Conservation (phyloP, 2,113 vertebrate genomes). For the Morone saxatilis region DNA sequence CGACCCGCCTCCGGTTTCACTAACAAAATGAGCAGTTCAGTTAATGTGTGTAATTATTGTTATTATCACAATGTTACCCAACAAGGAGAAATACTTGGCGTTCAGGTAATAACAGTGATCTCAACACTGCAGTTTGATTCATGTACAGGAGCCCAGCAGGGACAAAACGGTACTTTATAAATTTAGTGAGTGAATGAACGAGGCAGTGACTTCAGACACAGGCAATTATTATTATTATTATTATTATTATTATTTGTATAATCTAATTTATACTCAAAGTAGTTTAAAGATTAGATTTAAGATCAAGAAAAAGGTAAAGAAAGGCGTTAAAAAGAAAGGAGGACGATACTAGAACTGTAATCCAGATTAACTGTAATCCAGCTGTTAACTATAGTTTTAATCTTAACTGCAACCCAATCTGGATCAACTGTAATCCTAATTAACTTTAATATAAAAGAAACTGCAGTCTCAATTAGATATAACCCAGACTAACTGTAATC, state of each 20-base stretch:
- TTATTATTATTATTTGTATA: too few relatives aligned
- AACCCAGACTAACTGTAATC: too few relatives aligned
- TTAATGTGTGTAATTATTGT: background rate
- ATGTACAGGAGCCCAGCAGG: background rate
- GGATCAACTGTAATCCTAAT: too few relatives aligned
- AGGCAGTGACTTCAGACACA: background rate
- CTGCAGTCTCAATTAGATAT: too few relatives aligned
- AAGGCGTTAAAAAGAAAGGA: background rate
- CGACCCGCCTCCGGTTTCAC: background rate
- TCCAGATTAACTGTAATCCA: too few relatives aligned
- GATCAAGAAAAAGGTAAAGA: background rate
- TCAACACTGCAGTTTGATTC: background rate
- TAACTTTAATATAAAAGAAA: too few relatives aligned
- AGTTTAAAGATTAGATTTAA: background rate
- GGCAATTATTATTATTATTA: background rate
- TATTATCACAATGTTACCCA: background rate
- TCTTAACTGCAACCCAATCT: too few relatives aligned
- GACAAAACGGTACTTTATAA: background rate
- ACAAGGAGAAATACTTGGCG: background rate
- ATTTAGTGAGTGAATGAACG: background rate
- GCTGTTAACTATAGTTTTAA: too few relatives aligned
- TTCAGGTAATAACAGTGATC: background rate
- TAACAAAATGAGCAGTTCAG: background rate
- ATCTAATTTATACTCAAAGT: background rate
- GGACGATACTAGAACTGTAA: too few relatives aligned